A percentile compares a stretch with the other conserved stretches of the same genome.
Evolutionary conservation across 2,888 invertebrate genomes (phyloP).

Genomic region (Drosophila atroscutellata): DNA sequence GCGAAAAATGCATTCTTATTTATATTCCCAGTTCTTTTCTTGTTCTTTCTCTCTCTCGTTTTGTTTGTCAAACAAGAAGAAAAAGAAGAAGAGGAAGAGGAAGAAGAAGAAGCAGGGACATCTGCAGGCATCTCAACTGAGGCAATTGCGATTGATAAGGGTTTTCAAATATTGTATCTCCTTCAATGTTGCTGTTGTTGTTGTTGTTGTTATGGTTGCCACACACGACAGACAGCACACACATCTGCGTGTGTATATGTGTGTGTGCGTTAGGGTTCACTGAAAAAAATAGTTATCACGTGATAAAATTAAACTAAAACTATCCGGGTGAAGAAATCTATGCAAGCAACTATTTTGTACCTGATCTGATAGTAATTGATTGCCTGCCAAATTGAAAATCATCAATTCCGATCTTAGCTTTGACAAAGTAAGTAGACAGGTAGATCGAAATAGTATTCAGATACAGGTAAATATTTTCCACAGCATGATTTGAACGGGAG

Average conservation of each 20-base stretch:
- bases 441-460: not conserved
- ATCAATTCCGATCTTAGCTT: not conserved
- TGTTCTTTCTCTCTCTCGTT: not conserved
- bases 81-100: not conserved
- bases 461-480: not conserved
- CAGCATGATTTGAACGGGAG: not conserved
- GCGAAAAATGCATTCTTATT: conserved; percentile 54
- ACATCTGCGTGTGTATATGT: conserved; percentile 3
- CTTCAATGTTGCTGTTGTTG: conserved; percentile 10
- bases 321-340: not conserved
- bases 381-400: not conserved
- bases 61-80: conserved; percentile 15
- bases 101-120: conserved; percentile 23
- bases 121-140: conserved; percentile 43
- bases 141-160: conserved; percentile 64
- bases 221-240: conserved; percentile 47
- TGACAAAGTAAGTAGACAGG: not conserved
- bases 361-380: conserved; percentile 3
- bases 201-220: conserved; percentile 42
- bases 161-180: conserved; percentile 49
- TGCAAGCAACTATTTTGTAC: not conserved
- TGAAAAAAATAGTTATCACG: conserved; percentile 6
- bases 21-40: conserved; percentile 6
- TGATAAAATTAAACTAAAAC: conserved; percentile 17
- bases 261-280: conserved; percentile 5